phyloP scores from a whole-genome alignment of 2,888 invertebrate genomes.

The Drosophila mimica region DNA sequence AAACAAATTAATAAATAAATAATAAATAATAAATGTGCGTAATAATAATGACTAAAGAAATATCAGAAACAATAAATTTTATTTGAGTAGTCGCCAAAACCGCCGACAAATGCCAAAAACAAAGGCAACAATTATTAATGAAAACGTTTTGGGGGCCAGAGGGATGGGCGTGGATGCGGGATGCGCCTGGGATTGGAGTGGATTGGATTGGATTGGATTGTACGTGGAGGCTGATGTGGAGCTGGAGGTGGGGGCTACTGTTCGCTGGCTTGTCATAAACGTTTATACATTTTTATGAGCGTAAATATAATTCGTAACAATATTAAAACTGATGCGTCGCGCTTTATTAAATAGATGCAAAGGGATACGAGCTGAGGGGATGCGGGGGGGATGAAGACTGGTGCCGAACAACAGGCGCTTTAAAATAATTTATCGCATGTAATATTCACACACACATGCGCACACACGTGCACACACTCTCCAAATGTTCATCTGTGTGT shows the following conservation, averaged over 20 bases:
- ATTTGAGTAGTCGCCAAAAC: slow-evolving; percentile 68
- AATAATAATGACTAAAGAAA: slow-evolving; percentile 77
- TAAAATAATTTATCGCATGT: slow-evolving; percentile 78
- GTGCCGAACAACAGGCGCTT: slow-evolving; percentile 41
- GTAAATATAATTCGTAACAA: slow-evolving; percentile 74
- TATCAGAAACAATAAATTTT: slow-evolving; percentile 77
- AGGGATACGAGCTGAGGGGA: background rate
- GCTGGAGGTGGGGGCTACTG: background rate
- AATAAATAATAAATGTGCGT: slow-evolving; percentile 72
- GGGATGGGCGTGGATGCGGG: background rate
- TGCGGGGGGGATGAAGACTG: background rate
- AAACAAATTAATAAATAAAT: slow-evolving; percentile 73
- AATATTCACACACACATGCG: slow-evolving; percentile 57
- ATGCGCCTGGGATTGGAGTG: background rate
- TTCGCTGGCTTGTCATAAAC: slow-evolving; percentile 67
- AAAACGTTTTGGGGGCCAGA: slow-evolving; percentile 15
- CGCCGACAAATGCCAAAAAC: slow-evolving; percentile 60
- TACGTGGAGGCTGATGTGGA: background rate
- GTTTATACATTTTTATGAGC: slow-evolving; percentile 71
- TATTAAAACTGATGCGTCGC: slow-evolving; percentile 75
- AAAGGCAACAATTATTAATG: slow-evolving; percentile 58
- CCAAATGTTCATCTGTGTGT: background rate
- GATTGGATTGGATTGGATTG: background rate
- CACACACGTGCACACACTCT: slow-evolving; percentile 8
- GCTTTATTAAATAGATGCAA: slow-evolving; percentile 67